Base-by-base conservation (phyloP, 2,113 vertebrate species). In the Nesoenas mayeri region DNA sequence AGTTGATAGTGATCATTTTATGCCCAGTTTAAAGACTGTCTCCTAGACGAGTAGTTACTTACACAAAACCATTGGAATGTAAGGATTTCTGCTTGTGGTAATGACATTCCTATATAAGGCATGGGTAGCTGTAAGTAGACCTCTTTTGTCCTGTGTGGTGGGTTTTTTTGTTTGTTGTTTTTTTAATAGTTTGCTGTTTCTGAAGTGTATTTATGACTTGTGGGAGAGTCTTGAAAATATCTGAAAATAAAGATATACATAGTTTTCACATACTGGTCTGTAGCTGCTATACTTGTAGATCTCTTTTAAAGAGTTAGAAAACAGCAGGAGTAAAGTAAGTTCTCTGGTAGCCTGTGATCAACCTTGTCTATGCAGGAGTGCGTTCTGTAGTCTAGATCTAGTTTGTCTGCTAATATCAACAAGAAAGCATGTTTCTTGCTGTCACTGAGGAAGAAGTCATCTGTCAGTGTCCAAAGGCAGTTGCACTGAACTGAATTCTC, bases 41-140 rank as follows among this genome's bases (percentile, higher is more conserved):
- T 74, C 26, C 54, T 66, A 42, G 8, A 64, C 58, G 24, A 19
- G 15, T 38, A 48, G 31, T 69, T 80, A 60, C 38, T 66, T 77
- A 47, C n/a, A 87, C 17, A 21, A 61, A 93, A 69, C 26, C 42
- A 12, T 32, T 40, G 85, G 82, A 72, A 79, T 32, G 32, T 73
- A 48, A 75, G 79, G 78, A 95, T 62, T 90, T 60, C 71, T 81
- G 34, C 32, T 86, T 1, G 2, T 24, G 10, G 16, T 21, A 50
- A 77, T 91, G 93, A 22, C 10, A 11, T 56, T 82, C 38, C 53
- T 57, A 14, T 71, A 38, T 66, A 92, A 91, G 82, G 47, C 87
- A 97, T 95, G 95, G 93, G 96, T n/a, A 60, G 54, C 92, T 96
- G 97, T 97, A 96, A 97, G 97, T 97, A 96, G 32, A 48, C 50